Evolutionary conservation across 2,113 vertebrate species (phyloP).

Genomic region (Callaeas wilsoni): DNA sequence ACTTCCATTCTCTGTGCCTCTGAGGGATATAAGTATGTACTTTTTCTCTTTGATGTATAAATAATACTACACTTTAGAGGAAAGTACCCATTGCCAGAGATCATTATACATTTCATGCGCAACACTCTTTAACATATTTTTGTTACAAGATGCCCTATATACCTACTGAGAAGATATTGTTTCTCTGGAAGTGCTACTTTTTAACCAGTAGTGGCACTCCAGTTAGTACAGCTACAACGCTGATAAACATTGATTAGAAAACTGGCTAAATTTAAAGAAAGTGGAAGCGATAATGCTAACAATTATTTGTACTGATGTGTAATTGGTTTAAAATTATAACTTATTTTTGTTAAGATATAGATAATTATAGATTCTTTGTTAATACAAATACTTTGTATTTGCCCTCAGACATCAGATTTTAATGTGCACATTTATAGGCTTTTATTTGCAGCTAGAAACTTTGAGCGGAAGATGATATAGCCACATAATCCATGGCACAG

Average conservation of each 20-base stretch:
- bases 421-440: neutral
- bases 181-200: neutral
- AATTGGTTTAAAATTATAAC: neutral
- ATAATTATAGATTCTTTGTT: neutral
- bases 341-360: neutral
- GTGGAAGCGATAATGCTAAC: neutral
- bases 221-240: neutral
- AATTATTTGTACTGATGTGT: neutral
- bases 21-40: neutral
- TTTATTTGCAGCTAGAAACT: neutral
- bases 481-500: neutral
- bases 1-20: constrained; percentile 16
- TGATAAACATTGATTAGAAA: neutral
- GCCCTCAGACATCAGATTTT: neutral
- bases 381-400: neutral
- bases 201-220: neutral
- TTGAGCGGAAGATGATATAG: neutral
- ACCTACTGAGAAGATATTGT: neutral
- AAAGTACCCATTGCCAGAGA: neutral
- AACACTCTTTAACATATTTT: neutral
- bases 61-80: neutral
- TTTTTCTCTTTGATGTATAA: constrained; percentile 28
- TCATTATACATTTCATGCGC: neutral
- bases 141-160: neutral
- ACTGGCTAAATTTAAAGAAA: neutral